A percentile compares a stretch with the other conserved stretches of the same genome.
phyloP scores from a whole-genome alignment of 2,113 vertebrate genomes.

The Gambusia holbrooki region DNA sequence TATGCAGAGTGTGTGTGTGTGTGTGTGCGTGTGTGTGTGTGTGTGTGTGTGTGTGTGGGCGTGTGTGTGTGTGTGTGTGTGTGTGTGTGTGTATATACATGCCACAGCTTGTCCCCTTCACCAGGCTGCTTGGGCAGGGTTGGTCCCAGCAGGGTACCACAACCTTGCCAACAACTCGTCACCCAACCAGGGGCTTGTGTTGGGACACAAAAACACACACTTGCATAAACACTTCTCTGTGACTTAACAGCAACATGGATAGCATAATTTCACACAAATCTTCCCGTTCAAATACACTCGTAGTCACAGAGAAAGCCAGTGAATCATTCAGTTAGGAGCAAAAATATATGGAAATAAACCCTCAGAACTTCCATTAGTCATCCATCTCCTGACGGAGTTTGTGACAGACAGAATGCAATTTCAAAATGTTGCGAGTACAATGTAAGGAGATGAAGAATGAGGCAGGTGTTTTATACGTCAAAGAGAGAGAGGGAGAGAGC shows the following conservation, averaged over 20 bases:
- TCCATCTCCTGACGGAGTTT: constrained; percentile 54
- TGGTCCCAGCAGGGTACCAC: constrained; percentile 76
- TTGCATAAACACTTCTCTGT: constrained; percentile 32
- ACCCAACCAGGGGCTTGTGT: constrained; percentile 59
- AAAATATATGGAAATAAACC: constrained; percentile 70
- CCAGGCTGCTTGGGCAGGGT: constrained; percentile 74
- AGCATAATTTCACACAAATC: constrained; percentile 59
- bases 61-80: too few species aligned
- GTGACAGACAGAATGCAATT: constrained; percentile 64
- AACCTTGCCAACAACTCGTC: constrained; percentile 70
- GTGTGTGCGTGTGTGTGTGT: too few species aligned
- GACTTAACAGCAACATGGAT: constrained; percentile 49
- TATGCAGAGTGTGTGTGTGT: constrained; percentile 37
- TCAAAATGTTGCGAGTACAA: constrained; percentile 46
- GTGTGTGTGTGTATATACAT: constrained; percentile 53
- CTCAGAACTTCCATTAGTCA: constrained; percentile 56
- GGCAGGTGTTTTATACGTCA: constrained; percentile 52
- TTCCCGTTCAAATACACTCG: constrained; percentile 72
- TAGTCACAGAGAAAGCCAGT: constrained; percentile 52
- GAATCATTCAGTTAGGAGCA: constrained; percentile 62
- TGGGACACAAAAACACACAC: constrained; percentile 43
- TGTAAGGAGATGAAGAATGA: constrained; percentile 52
- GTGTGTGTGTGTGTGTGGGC: too few species aligned
- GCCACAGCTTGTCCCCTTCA: constrained; percentile 78
- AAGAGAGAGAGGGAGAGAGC: constrained; percentile 6